A percentile compares a stretch with the other conserved stretches of the same genome.
Conservation (phyloP, 2,113 vertebrate species). For the Rafetus swinhoei region DNA sequence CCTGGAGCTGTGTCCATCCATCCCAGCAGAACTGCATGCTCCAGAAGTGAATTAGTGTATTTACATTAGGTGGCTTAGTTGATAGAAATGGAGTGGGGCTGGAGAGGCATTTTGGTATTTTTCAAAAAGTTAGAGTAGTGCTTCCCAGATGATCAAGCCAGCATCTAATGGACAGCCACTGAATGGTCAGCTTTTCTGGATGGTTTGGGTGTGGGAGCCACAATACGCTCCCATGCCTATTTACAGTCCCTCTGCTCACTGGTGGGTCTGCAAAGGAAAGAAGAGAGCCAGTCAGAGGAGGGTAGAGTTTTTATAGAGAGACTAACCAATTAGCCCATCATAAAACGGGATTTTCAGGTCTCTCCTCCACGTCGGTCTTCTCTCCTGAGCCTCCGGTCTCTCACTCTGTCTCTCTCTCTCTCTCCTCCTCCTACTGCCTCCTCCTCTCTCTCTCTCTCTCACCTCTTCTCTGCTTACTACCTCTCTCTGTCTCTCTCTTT, state of each 20-base stretch:
- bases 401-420: too few relatives aligned
- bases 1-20: neutral
- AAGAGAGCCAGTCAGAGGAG: neutral
- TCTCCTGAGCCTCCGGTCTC: too few relatives aligned
- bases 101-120: rapidly evolving
- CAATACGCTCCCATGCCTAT: neutral
- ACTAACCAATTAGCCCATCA: neutral
- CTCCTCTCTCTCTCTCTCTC: too few relatives aligned
- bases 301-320: neutral
- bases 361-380: too few relatives aligned
- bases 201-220: neutral
- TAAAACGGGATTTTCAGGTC: too few relatives aligned
- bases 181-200: neutral
- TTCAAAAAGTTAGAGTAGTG: neutral
- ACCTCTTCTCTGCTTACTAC: too few relatives aligned
- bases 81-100: neutral
- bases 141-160: neutral
- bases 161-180: neutral
- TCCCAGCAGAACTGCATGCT: neutral
- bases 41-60: neutral
- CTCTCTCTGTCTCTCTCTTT: too few relatives aligned
- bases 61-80: neutral
- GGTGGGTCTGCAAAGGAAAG: neutral
- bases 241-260: neutral
- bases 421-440: too few relatives aligned